phyloP scores from a whole-genome alignment of 1,140 invertebrate species.

The Pseudomyrmex dendroicus region DNA sequence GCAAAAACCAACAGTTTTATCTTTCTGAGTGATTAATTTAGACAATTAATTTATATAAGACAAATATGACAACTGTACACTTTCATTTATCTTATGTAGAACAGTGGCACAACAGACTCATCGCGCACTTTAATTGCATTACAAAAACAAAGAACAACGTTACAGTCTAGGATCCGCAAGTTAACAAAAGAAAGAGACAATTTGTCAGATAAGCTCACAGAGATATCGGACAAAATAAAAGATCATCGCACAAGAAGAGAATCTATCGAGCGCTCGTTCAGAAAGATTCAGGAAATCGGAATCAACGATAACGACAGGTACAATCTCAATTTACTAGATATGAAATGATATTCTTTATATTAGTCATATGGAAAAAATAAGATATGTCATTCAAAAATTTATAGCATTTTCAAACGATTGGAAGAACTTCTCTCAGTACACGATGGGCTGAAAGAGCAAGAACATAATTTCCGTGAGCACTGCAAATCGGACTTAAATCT shows the following conservation, averaged over 20 bases:
- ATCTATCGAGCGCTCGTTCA: slow-evolving; percentile 77
- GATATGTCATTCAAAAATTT: background rate
- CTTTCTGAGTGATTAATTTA: no score
- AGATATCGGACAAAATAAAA: slow-evolving; percentile 71
- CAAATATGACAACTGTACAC: background rate
- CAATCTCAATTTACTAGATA: no score
- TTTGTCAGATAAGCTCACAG: slow-evolving; percentile 76
- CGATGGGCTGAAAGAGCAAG: slow-evolving; percentile 91
- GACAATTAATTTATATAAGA: no score
- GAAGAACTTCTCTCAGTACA: slow-evolving; percentile 89
- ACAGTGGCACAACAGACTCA: slow-evolving; percentile 58
- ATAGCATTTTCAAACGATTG: slow-evolving; percentile 85
- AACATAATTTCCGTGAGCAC: slow-evolving; percentile 90
- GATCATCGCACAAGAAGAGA: slow-evolving; percentile 71
- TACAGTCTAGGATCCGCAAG: slow-evolving; percentile 83
- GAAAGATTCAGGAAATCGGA: slow-evolving; percentile 84
- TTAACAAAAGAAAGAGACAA: slow-evolving; percentile 81
- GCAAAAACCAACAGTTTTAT: no score
- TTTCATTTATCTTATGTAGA: slow-evolving; percentile 59
- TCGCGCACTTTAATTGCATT: slow-evolving; percentile 77
- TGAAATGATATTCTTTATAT: background rate
- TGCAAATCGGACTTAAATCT: slow-evolving; percentile 89
- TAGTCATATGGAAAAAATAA: background rate
- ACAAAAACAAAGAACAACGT: slow-evolving; percentile 85
- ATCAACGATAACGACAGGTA: slow-evolving; percentile 85